Evolutionary conservation across 2,113 vertebrate genomes (phyloP).

Genomic region (Catharus minimus): DNA sequence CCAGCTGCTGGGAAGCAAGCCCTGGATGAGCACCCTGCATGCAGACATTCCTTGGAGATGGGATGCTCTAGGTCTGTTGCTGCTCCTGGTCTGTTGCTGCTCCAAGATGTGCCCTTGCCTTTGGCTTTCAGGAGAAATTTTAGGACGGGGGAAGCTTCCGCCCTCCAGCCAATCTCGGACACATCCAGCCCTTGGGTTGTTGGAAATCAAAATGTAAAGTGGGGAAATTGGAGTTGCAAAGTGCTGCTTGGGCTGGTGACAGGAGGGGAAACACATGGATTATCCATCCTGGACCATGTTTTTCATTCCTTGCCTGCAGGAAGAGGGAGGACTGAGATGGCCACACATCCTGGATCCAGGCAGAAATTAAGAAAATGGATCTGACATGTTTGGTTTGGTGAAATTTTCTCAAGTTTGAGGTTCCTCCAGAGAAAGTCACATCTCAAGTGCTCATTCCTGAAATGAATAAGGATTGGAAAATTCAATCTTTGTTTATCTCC

Average conservation of each 20-base stretch:
- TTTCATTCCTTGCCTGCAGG: not conserved
- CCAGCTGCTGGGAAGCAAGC: not conserved
- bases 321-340: not conserved
- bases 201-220: not conserved
- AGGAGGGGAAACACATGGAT: not conserved
- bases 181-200: not conserved
- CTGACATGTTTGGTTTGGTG: not conserved
- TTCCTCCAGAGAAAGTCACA: not conserved
- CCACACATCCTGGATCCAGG: not conserved
- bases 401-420: not conserved
- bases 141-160: not conserved
- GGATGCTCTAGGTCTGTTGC: not conserved
- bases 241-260: not conserved
- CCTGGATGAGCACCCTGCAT: rapidly evolving
- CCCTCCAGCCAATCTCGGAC: not conserved
- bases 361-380: not conserved
- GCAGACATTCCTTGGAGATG: not conserved
- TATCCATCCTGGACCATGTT: not conserved
- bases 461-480: not conserved
- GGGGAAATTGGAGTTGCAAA: not conserved
- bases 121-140: not conserved
- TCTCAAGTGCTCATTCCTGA: not conserved
- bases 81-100: not conserved
- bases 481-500: not conserved
- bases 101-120: not conserved